A percentile compares a stretch with the other conserved stretches of the same genome.
Conservation (phyloP, 2,888 invertebrate genomes). For the Platycheirus rosarum region DNA sequence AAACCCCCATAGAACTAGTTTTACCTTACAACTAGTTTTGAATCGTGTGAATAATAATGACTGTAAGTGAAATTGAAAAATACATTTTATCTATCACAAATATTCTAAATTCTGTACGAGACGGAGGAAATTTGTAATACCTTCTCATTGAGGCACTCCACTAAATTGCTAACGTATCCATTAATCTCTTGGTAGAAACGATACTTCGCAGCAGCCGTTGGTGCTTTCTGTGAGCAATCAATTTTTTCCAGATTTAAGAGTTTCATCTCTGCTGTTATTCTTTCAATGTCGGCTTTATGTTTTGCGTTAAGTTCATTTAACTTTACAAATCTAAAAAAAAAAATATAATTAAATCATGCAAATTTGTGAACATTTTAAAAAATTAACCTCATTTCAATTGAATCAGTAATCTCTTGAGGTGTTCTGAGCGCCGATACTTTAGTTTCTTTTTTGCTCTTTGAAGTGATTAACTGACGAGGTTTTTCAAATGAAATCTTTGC, state of each 20-base stretch:
- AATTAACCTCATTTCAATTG: conserved; percentile 76
- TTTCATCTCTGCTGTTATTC: conserved; percentile 82
- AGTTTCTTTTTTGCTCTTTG: conserved; percentile 65
- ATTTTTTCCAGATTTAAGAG: conserved; percentile 83
- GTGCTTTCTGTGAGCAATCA: conserved; percentile 83
- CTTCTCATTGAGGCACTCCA: conserved; percentile 99
- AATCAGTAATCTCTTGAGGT: conserved; percentile 80
- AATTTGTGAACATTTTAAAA: neutral
- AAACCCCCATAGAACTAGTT: too few relatives aligned
- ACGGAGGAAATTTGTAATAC: conserved; percentile 83
- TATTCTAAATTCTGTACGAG: too few relatives aligned
- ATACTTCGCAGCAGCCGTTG: conserved; percentile 90
- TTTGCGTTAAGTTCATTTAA: conserved; percentile 84
- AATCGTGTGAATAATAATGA: too few relatives aligned
- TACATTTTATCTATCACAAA: too few relatives aligned
- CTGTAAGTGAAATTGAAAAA: too few relatives aligned
- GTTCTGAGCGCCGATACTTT: conserved; percentile 79
- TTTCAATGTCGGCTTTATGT: conserved; percentile 82
- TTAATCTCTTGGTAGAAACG: conserved; percentile 97
- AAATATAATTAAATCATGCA: neutral
- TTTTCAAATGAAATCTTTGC: conserved; percentile 80
- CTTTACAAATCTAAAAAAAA: conserved; percentile 83
- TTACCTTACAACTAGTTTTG: too few relatives aligned
- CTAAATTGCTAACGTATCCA: conserved; percentile 97
- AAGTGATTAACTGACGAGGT: conserved; percentile 75